A percentile compares a stretch with the other conserved stretches of the same genome.
Conservation (phyloP, 2,888 invertebrate species). For the Meghimatium bilineatum region DNA sequence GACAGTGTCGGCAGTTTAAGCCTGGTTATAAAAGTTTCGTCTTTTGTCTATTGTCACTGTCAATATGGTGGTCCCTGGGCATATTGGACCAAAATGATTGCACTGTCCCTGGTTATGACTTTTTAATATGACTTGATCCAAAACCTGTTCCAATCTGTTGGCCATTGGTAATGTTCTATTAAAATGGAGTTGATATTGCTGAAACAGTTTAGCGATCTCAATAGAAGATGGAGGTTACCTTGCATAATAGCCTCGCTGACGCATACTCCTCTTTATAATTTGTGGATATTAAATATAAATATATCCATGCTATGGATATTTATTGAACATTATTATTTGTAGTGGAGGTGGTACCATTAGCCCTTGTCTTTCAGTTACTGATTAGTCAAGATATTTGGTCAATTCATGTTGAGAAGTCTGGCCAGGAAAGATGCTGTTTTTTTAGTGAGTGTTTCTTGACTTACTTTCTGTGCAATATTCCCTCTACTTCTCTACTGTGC, state of each 20-base stretch:
- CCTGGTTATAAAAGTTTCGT: background rate
- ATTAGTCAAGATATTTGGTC: background rate
- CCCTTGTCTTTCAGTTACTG: conserved; percentile 36
- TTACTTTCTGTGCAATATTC: background rate
- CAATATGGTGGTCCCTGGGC: background rate
- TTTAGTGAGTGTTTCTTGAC: background rate
- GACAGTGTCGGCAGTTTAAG: background rate
- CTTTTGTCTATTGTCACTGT: background rate
- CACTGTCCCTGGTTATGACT: conserved; percentile 17
- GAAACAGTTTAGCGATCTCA: background rate
- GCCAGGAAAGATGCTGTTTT: conserved; percentile 14
- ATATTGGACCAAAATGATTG: conserved; percentile 18
- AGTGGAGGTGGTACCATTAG: background rate
- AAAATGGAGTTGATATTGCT: background rate
- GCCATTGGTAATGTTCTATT: background rate
- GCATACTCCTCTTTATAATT: background rate
- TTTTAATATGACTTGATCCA: background rate
- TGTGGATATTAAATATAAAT: background rate
- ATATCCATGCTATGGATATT: background rate
- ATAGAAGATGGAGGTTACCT: background rate
- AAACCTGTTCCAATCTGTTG: background rate
- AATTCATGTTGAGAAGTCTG: conserved; percentile 17
- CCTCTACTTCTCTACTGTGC: background rate
- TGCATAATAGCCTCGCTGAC: conserved; percentile 8
- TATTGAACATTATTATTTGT: background rate